Evolutionary conservation across 1,140 invertebrate genomes (phyloP).

Genomic region (Orussus abietinus): DNA sequence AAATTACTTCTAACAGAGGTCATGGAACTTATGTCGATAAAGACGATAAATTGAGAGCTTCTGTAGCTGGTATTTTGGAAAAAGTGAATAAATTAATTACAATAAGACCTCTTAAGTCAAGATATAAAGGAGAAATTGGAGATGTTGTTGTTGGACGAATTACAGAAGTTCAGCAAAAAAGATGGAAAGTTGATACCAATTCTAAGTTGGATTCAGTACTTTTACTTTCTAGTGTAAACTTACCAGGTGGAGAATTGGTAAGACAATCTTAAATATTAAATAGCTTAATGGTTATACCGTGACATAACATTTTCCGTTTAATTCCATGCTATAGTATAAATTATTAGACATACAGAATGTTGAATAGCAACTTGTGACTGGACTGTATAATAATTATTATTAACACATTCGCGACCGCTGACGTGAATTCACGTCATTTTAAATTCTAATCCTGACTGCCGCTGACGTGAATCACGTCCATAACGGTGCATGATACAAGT

Average conservation of each 20-base stretch:
- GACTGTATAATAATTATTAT: too few species aligned
- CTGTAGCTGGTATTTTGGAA: conserved; percentile 90
- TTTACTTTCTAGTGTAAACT: conserved; percentile 89
- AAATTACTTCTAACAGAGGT: conserved; percentile 63
- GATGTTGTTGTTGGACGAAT: conserved; percentile 96
- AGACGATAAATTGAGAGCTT: conserved; percentile 78
- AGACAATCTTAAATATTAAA: conserved; percentile 24
- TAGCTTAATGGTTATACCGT: too few species aligned
- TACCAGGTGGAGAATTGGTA: conserved; percentile 94
- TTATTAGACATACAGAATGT: background rate
- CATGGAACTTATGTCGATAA: conserved; percentile 91
- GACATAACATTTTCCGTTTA: too few species aligned
- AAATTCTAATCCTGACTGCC: too few species aligned
- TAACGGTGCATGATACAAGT: too few species aligned
- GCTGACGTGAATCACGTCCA: too few species aligned
- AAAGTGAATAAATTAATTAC: conserved; percentile 94
- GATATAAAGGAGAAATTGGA: conserved; percentile 92
- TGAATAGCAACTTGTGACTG: too few species aligned
- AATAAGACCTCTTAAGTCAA: conserved; percentile 83
- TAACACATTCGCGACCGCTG: too few species aligned
- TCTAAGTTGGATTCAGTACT: conserved; percentile 85
- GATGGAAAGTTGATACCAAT: conserved; percentile 96
- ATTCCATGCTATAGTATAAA: conserved; percentile 1
- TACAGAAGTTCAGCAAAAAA: conserved; percentile 82
- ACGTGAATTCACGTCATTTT: too few species aligned